Conservation (phyloP, 2,888 invertebrate species). For the Glyphotaelius pellucidus region DNA sequence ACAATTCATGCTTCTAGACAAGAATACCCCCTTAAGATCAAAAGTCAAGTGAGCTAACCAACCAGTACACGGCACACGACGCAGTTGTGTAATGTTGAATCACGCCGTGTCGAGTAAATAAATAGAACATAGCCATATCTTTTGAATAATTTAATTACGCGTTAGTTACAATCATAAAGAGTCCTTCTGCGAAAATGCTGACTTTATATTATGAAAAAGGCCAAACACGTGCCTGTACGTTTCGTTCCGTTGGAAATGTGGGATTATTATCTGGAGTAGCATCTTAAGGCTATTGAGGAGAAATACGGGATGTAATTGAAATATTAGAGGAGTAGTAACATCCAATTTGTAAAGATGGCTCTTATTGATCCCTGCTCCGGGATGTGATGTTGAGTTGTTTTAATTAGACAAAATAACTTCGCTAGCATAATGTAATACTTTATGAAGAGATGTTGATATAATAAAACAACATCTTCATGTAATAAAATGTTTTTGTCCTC, state of each 20-base stretch:
- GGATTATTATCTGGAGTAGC: background rate
- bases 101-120: background rate
- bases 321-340: background rate
- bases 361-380: background rate
- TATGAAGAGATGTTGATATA: background rate
- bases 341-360: background rate
- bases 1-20: no score
- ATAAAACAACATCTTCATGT: background rate
- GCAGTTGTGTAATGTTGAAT: background rate
- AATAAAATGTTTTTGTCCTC: background rate
- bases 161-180: background rate
- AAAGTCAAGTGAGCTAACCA: background rate
- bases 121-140: background rate
- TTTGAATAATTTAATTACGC: background rate
- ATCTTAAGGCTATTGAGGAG: background rate
- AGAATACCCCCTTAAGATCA: background rate
- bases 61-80: background rate
- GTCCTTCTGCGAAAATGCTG: background rate
- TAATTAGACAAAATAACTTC: background rate
- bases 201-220: background rate
- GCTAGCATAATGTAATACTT: background rate
- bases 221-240: background rate
- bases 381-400: background rate
- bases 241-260: background rate
- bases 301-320: slow-evolving; percentile 1